These are phyloP conservation scores for Sylvia atricapilla DNA, from an alignment of 2,113 vertebrate species.

Conservation along the genomic window DNA sequence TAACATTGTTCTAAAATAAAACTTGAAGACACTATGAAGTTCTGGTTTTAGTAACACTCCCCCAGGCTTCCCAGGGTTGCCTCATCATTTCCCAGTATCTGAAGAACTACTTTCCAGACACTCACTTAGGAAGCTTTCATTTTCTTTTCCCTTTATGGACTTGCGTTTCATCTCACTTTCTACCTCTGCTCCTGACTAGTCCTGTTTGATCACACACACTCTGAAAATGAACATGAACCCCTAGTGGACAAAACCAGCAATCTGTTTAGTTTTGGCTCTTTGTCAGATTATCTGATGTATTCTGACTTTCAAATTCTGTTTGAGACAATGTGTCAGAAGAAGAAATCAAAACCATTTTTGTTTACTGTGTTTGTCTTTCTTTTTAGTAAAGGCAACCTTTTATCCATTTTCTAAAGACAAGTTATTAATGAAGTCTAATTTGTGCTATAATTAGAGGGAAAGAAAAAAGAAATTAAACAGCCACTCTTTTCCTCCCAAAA, in stretches of 20 bases:
- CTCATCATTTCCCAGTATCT: background rate
- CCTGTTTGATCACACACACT: background rate
- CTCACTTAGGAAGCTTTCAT: background rate
- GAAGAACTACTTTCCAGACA: background rate
- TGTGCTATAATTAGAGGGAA: background rate
- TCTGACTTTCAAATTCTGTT: background rate
- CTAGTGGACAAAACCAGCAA: background rate
- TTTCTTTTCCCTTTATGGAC: background rate
- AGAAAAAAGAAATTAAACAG: background rate
- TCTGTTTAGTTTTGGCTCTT: background rate
- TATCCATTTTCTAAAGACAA: background rate
- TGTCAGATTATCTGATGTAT: background rate
- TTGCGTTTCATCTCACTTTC: background rate
- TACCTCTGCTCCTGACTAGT: background rate
- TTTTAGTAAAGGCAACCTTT: conserved; percentile 18
- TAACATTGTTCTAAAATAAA: background rate
- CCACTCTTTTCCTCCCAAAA: background rate
- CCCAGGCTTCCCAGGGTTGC: background rate
- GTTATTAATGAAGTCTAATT: background rate
- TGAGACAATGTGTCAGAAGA: background rate
- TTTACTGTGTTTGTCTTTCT: background rate
- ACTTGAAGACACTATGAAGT: background rate
- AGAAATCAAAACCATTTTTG: conserved; percentile 5
- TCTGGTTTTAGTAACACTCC: background rate
- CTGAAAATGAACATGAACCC: background rate